phyloP scores from a whole-genome alignment of 2,113 vertebrate species.

The Callipepla squamata region DNA sequence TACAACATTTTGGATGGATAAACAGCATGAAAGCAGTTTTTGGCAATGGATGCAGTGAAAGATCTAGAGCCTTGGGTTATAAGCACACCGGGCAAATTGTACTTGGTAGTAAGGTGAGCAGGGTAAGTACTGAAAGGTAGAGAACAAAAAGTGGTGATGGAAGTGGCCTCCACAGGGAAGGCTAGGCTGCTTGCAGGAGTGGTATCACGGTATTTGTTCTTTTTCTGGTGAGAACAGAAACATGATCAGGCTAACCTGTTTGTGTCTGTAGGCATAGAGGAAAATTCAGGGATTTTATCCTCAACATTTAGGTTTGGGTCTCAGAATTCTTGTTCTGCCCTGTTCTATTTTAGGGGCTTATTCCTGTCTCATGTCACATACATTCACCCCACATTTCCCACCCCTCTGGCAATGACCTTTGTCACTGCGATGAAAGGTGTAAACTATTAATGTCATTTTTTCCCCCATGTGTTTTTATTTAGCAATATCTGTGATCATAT shows the following conservation, averaged over 20 bases:
- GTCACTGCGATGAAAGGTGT: not conserved
- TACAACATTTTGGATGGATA: not conserved
- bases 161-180: not conserved
- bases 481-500: not conserved
- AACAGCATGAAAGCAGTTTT: not conserved
- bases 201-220: not conserved
- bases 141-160: not conserved
- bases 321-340: not conserved
- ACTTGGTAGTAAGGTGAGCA: fast-evolving
- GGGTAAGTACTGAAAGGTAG: not conserved
- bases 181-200: not conserved
- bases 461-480: not conserved
- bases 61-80: not conserved
- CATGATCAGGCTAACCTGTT: not conserved
- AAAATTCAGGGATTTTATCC: not conserved
- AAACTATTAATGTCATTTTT: not conserved
- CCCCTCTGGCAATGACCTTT: not conserved
- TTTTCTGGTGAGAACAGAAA: not conserved
- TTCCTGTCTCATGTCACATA: not conserved
- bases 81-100: not conserved
- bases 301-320: not conserved
- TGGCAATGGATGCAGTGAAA: not conserved
- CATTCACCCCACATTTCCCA: not conserved
- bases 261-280: not conserved
- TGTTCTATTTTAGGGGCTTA: not conserved